Evolutionary conservation across 2,797 vertebrate genomes (phyloP), one percentile per base, ranked within the genome.

Genomic region (Diplodus puntazzo): DNA sequence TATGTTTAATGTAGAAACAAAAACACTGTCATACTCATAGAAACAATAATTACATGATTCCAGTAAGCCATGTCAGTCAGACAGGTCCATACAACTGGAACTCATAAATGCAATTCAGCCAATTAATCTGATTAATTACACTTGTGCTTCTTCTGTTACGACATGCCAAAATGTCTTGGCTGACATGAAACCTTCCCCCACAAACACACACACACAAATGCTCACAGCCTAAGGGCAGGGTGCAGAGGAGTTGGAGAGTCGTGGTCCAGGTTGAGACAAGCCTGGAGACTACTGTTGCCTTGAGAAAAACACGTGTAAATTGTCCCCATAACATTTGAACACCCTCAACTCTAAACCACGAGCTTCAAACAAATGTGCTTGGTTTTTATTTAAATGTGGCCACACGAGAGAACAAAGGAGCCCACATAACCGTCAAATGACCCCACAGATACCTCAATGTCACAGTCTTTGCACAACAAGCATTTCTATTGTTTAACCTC

Each of bases 241-340:
- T 48, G 68, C 21, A 21, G 57, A 66, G 39, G 18, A 50, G 62
- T 11, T 64, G 27, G 48, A 59, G 49, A 57, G 20, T 66, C 72
- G 46, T 49, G 50, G 46, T 77, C 81, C 80, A 83, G 71, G 88
- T 86, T 82, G 67, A 90, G 79, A 85, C 89, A 90, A 77, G 88
- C 66, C 78, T 60, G 77, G 34, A 63, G 57, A 61, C 70, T 12
- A 42, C n/a, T 67, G 34, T 42, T 59, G 61, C 68, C 75, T 86
- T 11, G 10, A 65, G 69, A 50, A 66, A 69, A 82, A 30, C 30
- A 69, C 39, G 63, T 76, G 67, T 13, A 81, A 79, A 82, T 62
- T 54, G 45, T 48, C 58, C 64, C 50, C n/a, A 21, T 27, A 78
- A 57, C 55, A 81, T 87, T 50, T 79, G 48, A 89, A 79, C 45